Conservation (phyloP, 2,797 vertebrate species). For the Acrossocheilus wenchowensis region DNA sequence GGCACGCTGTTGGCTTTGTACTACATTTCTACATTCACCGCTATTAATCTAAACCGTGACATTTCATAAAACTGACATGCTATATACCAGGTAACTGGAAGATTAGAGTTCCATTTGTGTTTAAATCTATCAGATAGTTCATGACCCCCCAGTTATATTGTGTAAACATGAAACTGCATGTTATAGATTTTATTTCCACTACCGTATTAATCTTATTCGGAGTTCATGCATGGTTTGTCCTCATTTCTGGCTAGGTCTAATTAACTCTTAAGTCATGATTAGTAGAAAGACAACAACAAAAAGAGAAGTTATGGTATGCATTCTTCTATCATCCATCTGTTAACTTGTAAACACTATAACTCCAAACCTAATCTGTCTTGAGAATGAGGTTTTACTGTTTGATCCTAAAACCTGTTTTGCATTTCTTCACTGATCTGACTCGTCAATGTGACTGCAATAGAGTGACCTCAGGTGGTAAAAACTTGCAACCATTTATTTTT, state of each 20-base stretch:
- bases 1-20: conserved; percentile 2
- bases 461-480: neutral
- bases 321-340: neutral
- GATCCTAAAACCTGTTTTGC: neutral
- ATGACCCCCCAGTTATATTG: neutral
- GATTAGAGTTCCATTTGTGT: neutral
- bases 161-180: neutral
- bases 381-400: neutral
- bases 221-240: neutral
- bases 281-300: neutral
- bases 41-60: neutral
- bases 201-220: neutral
- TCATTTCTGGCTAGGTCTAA: neutral
- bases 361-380: neutral
- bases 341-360: neutral
- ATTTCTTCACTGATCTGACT: neutral
- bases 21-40: conserved; percentile 7
- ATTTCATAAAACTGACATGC: neutral
- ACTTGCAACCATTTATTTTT: neutral
- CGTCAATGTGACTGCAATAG: neutral
- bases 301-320: neutral
- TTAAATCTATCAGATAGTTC: conserved; percentile 1
- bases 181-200: neutral
- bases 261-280: neutral
- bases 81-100: neutral